phyloP scores from a whole-genome alignment of 2,113 vertebrate genomes.

The Salvelinus namaycush region DNA sequence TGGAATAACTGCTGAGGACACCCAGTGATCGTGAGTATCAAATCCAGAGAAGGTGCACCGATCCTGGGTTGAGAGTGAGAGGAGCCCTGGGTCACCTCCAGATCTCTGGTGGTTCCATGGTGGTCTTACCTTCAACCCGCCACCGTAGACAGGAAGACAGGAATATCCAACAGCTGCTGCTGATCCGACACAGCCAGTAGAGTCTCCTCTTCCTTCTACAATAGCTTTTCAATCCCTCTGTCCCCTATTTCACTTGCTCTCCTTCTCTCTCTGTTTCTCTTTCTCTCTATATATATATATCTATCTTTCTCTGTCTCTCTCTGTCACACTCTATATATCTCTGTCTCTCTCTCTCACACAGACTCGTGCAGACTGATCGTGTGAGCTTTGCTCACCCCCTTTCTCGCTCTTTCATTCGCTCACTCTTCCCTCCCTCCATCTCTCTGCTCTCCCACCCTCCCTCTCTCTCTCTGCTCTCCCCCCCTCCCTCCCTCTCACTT shows the following conservation, averaged over 20 bases:
- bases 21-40: neutral
- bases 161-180: slow-evolving; percentile 55
- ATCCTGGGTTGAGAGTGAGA: slow-evolving; percentile 15
- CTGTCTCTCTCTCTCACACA: neutral
- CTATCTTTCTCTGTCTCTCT: too few relatives aligned
- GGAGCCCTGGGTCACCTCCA: slow-evolving; percentile 27
- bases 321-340: too few relatives aligned
- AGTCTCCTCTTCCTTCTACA: slow-evolving; percentile 68
- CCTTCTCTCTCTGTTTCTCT: slow-evolving; percentile 3
- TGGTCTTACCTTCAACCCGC: slow-evolving; percentile 65
- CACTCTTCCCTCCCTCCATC: slow-evolving; percentile 55
- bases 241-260: slow-evolving; percentile 61
- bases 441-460: too few relatives aligned
- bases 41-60: slow-evolving; percentile 12
- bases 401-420: slow-evolving; percentile 66
- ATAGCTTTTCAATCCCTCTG: slow-evolving; percentile 86
- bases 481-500: neutral
- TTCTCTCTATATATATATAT: too few relatives aligned
- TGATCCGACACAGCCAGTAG: slow-evolving; percentile 61
- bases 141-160: slow-evolving; percentile 34
- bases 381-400: slow-evolving; percentile 27
- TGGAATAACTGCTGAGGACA: neutral
- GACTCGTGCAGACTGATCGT: slow-evolving; percentile 25
- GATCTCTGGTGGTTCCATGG: slow-evolving; percentile 22
- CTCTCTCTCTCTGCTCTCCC: neutral